These are phyloP conservation scores for Trissonchulus sp. DNA, from an alignment of 2,888 invertebrate genomes.

Conservation along the genomic window DNA sequence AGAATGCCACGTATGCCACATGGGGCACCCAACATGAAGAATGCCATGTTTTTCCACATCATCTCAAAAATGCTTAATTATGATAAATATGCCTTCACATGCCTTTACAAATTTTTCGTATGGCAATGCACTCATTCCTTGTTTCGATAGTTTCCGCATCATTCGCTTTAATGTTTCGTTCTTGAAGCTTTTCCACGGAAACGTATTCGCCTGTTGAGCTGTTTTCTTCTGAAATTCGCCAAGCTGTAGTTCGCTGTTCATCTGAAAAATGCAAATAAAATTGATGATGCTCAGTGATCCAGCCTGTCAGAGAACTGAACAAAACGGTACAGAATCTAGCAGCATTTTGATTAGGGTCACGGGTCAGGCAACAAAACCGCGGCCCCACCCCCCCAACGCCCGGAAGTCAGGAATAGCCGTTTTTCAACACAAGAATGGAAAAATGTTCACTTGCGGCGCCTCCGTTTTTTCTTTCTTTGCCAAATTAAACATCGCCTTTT, in stretches of 20 bases:
- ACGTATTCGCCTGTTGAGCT: constrained; percentile 47
- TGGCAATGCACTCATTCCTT: constrained; percentile 47
- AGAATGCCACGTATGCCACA: too few relatives aligned
- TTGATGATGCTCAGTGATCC: not conserved
- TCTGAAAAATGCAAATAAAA: constrained; percentile 35
- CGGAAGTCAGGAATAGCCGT: too few relatives aligned
- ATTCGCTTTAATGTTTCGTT: constrained; percentile 39
- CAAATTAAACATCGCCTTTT: too few relatives aligned
- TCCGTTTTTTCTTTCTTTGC: too few relatives aligned
- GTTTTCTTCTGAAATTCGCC: constrained; percentile 44
- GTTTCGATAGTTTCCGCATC: constrained; percentile 37
- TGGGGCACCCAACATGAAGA: too few relatives aligned
- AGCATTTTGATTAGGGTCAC: not conserved
- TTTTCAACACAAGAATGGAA: not conserved
- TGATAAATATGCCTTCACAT: constrained; percentile 31
- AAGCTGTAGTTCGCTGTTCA: constrained; percentile 32
- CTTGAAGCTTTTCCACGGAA: constrained; percentile 39
- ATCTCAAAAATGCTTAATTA: too few relatives aligned
- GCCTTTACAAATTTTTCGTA: constrained; percentile 39
- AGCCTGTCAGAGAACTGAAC: not conserved
- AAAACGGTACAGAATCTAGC: not conserved
- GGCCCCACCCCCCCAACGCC: too few relatives aligned
- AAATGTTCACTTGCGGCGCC: too few relatives aligned
- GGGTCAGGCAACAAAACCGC: too few relatives aligned
- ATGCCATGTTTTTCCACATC: too few relatives aligned